A percentile compares a stretch with the other conserved stretches of the same genome.
These are phyloP conservation scores for Ornithorhynchus anatinus DNA, from an alignment of 2,113 vertebrate genomes.

Conservation along the genomic window DNA sequence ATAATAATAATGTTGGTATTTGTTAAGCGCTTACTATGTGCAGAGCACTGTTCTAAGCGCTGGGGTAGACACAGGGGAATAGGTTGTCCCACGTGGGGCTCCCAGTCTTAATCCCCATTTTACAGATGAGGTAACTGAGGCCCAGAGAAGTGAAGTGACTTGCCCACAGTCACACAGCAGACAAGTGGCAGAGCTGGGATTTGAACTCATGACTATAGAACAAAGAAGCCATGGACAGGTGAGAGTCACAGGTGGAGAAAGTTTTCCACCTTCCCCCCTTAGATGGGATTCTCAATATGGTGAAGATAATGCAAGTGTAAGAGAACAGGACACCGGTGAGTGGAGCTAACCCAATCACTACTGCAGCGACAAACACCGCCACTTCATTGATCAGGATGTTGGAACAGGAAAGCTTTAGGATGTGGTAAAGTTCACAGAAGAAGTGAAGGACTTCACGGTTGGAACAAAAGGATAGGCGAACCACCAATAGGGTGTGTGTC, in stretches of 20 bases:
- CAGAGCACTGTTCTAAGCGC: too few relatives aligned
- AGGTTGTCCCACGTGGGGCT: too few relatives aligned
- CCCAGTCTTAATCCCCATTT: too few relatives aligned
- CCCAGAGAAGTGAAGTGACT: too few relatives aligned
- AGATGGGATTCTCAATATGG: neutral
- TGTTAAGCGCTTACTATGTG: too few relatives aligned
- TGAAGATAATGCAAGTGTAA: slow-evolving; percentile 22
- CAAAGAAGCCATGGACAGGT: slow-evolving; percentile 37
- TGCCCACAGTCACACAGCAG: too few relatives aligned
- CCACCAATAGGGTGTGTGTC: slow-evolving; percentile 38
- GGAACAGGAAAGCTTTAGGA: slow-evolving; percentile 38
- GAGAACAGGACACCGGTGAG: slow-evolving; percentile 16
- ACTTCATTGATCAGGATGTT: slow-evolving; percentile 4
- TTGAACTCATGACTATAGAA: too few relatives aligned
- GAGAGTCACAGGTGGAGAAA: slow-evolving; percentile 31
- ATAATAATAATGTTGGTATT: too few relatives aligned
- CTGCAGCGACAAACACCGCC: slow-evolving; percentile 4
- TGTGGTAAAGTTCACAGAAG: slow-evolving; percentile 27
- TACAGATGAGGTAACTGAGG: too few relatives aligned
- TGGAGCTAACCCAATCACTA: slow-evolving; percentile 5
- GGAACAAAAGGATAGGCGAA: slow-evolving; percentile 16
- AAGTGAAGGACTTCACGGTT: slow-evolving; percentile 24
- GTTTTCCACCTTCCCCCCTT: neutral
- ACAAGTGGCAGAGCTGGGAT: too few relatives aligned
- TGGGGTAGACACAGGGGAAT: too few relatives aligned